Evolutionary conservation across 2,797 vertebrate species (phyloP).

Genomic region (Phataginus tricuspis): DNA sequence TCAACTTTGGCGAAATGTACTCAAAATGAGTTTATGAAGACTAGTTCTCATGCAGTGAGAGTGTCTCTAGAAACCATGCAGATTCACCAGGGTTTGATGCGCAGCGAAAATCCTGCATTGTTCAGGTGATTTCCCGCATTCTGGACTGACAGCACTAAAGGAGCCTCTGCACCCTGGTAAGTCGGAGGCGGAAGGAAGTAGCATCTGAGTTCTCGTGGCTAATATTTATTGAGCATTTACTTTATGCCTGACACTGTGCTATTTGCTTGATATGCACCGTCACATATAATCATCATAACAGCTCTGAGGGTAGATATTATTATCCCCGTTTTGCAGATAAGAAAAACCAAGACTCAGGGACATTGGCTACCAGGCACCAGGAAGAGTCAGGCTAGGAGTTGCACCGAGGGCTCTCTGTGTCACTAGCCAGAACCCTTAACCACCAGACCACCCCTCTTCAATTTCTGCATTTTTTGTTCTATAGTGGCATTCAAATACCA

Average conservation of each 20-base stretch:
- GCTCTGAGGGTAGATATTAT: neutral
- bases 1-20: neutral
- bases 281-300: neutral
- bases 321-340: neutral
- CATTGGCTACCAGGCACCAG: neutral
- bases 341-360: neutral
- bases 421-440: neutral
- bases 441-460: neutral
- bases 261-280: neutral
- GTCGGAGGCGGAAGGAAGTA: neutral
- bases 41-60: neutral
- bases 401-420: neutral
- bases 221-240: neutral
- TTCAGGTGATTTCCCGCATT: neutral
- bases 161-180: neutral
- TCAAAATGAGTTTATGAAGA: neutral
- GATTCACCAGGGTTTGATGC: neutral
- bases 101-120: neutral
- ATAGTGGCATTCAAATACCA: neutral
- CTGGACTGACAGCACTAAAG: neutral
- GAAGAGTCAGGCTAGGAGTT: neutral
- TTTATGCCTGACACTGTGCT: neutral
- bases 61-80: neutral
- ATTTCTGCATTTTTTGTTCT: neutral
- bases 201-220: neutral